phyloP scores from a whole-genome alignment of 1,140 invertebrate species.

The Aphelenchoides besseyi region DNA sequence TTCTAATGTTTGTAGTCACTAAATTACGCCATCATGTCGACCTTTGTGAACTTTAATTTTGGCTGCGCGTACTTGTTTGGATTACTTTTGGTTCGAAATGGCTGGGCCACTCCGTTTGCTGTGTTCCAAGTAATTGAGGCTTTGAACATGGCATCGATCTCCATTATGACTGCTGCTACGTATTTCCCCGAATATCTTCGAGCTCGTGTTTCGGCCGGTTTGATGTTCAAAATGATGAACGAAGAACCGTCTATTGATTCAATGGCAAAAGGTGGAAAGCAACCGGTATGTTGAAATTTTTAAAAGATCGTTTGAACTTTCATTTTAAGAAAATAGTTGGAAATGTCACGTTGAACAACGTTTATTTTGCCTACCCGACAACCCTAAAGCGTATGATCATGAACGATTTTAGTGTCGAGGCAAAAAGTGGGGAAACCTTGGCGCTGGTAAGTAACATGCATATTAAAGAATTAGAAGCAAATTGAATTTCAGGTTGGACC shows the following conservation, averaged over 20 bases:
- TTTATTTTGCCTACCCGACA: constrained; percentile 29
- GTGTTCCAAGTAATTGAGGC: constrained; percentile 60
- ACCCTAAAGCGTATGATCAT: constrained; percentile 5
- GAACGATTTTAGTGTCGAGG: constrained; percentile 63
- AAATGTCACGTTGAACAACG: constrained; percentile 17
- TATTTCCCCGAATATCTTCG: constrained; percentile 65
- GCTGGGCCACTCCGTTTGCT: constrained; percentile 36
- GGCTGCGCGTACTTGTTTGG: constrained; percentile 37
- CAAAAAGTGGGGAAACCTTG: constrained; percentile 72
- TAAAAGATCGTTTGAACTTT: not conserved
- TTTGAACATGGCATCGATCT: constrained; percentile 48
- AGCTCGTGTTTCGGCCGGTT: constrained; percentile 62
- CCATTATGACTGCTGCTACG: constrained; percentile 60
- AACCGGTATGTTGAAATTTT: constrained; percentile 11
- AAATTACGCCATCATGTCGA: constrained; percentile 21
- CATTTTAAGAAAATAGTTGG: constrained; percentile 33
- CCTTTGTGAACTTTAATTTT: constrained; percentile 34
- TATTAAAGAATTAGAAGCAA: too few relatives aligned
- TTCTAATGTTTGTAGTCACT: constrained; percentile 47
- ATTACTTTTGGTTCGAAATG: constrained; percentile 31
- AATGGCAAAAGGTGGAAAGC: constrained; percentile 39
- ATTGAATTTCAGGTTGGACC: too few relatives aligned
- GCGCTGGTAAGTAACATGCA: constrained; percentile 86
- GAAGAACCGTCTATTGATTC: constrained; percentile 62
- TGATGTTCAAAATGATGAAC: constrained; percentile 55